A percentile compares a stretch with the other conserved stretches of the same genome.
phyloP scores from a whole-genome alignment of 2,888 invertebrate species.

The Plebejus melissa region DNA sequence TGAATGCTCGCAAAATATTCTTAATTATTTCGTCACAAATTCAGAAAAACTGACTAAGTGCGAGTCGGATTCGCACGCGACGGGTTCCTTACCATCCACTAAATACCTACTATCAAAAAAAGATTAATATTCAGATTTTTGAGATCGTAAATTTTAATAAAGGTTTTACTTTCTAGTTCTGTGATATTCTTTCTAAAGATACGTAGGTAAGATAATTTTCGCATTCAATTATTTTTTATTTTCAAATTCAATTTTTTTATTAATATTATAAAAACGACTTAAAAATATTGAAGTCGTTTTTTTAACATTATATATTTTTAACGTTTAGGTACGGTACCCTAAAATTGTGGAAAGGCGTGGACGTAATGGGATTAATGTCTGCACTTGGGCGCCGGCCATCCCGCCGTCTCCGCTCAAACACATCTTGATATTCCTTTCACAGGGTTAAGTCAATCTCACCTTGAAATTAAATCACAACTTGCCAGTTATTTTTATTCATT shows the following conservation, averaged over 20 bases:
- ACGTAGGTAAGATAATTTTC: too few relatives aligned
- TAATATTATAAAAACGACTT: too few relatives aligned
- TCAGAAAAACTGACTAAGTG: neutral
- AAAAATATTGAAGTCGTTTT: too few relatives aligned
- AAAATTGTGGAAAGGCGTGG: neutral
- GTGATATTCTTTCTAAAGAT: too few relatives aligned
- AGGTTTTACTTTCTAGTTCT: too few relatives aligned
- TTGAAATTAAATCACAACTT: neutral
- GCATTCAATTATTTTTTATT: too few relatives aligned
- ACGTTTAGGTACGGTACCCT: neutral
- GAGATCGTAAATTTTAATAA: too few relatives aligned
- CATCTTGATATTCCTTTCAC: neutral
- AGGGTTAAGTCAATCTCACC: conserved; percentile 1
- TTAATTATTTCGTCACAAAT: conserved; percentile 16
- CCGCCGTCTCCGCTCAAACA: neutral
- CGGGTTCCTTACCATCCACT: neutral
- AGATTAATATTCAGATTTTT: too few relatives aligned
- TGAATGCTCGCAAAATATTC: conserved; percentile 17
- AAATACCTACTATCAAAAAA: neutral
- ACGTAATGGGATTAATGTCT: conserved; percentile 12
- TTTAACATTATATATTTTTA: too few relatives aligned
- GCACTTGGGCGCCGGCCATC: conserved; percentile 12
- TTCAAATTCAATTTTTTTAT: too few relatives aligned
- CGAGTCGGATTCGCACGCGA: neutral
- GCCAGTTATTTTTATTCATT: neutral